phyloP scores from a whole-genome alignment of 2,797 vertebrate species.

The Stomatorhinus walkeri region DNA sequence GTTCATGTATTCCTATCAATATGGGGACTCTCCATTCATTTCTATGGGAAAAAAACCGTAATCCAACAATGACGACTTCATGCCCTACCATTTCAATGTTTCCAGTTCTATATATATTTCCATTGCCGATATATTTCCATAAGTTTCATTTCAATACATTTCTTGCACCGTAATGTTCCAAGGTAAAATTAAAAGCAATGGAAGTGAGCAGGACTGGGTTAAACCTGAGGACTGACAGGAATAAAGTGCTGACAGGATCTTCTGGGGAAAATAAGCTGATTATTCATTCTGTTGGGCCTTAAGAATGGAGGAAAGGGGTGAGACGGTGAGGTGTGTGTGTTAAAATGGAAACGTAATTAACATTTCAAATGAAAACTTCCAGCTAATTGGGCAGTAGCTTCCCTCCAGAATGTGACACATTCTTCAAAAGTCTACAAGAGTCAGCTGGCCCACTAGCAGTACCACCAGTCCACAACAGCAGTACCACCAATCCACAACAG shows the following conservation, averaged over 20 bases:
- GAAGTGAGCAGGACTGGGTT: conserved; percentile 14
- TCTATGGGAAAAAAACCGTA: too few species aligned
- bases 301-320: not conserved
- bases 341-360: conserved; percentile 29
- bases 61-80: too few species aligned
- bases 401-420: not conserved
- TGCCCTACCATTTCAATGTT: not conserved
- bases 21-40: too few species aligned
- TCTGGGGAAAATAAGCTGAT: not conserved
- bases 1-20: too few species aligned
- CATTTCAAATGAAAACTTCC: conserved; percentile 28
- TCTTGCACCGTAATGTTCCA: not conserved
- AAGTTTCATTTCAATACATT: not conserved
- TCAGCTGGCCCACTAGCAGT: not conserved
- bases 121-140: not conserved
- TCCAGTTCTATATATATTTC: not conserved
- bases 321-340: conserved; percentile 19
- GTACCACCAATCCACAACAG: not conserved
- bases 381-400: not conserved
- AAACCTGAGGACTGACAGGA: conserved; percentile 2
- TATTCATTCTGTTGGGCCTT: not conserved
- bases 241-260: not conserved
- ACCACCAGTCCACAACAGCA: not conserved
- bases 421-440: conserved; percentile 10
- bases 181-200: not conserved